phyloP scores from a whole-genome alignment of 2,113 vertebrate genomes.

The Sinocyclocheilus anshuiensis region DNA sequence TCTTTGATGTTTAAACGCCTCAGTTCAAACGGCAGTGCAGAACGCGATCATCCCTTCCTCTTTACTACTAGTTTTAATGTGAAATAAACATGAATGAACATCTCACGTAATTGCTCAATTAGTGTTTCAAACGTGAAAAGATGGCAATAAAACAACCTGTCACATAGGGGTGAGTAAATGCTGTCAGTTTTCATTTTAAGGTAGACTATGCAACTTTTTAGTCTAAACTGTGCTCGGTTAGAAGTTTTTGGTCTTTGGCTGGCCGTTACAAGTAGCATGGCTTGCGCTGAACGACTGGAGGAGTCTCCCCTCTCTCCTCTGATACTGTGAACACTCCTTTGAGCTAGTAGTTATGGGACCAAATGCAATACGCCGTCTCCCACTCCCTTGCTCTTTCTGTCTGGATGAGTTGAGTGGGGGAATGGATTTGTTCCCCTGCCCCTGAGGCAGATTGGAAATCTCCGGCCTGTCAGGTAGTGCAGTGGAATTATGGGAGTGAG shows the following conservation, averaged over 20 bases:
- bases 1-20: no score
- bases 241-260: not conserved
- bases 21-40: no score
- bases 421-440: constrained; percentile 48
- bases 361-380: constrained; percentile 36
- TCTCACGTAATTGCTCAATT: no score
- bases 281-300: not conserved
- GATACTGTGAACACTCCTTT: constrained; percentile 18
- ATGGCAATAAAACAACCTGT: not conserved
- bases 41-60: no score
- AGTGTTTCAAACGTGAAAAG: no score
- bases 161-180: not conserved
- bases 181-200: no score
- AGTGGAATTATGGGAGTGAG: constrained; percentile 49
- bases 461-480: constrained; percentile 47
- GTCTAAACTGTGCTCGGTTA: not conserved
- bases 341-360: constrained; percentile 37
- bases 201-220: not conserved
- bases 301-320: not conserved
- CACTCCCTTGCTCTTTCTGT: constrained; percentile 28
- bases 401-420: constrained; percentile 39
- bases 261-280: not conserved
- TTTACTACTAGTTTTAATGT: no score
- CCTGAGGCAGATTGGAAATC: constrained; percentile 45
- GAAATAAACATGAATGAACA: no score